These are phyloP conservation scores for Siphlonurus alternatus DNA, from an alignment of 2,888 invertebrate species.

Conservation along the genomic window DNA sequence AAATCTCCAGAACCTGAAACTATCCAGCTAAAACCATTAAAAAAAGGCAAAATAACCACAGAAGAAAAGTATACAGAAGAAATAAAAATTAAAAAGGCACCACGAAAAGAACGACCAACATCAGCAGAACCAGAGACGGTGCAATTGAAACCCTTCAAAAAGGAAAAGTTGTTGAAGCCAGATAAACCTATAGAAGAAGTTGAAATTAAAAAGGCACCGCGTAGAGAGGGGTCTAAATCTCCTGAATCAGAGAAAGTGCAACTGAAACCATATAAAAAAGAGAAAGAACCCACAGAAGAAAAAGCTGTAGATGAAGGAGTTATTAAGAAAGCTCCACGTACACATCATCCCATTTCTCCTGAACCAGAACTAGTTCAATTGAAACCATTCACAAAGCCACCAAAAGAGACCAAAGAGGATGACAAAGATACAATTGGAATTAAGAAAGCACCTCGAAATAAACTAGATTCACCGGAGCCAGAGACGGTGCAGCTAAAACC, in stretches of 20 bases:
- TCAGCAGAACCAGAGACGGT: conserved; percentile 10
- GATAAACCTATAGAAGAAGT: conserved; percentile 1
- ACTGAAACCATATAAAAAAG: conserved; percentile 16
- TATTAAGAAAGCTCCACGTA: not conserved
- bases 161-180: conserved; percentile 3
- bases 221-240: conserved; percentile 5
- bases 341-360: not conserved
- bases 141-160: conserved; percentile 6
- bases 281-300: conserved; percentile 15
- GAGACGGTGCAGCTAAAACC: conserved; percentile 10
- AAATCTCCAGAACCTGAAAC: conserved; percentile 12
- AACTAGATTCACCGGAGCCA: conserved; percentile 15
- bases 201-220: not conserved
- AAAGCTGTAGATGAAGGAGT: conserved; percentile 14
- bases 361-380: conserved; percentile 24
- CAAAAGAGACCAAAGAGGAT: conserved; percentile 17
- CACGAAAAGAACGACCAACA: conserved; percentile 14
- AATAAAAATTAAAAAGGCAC: conserved; percentile 15
- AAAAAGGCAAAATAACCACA: conserved; percentile 14
- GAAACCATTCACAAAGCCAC: conserved; percentile 26
- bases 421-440: conserved; percentile 4
- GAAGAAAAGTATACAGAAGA: too few relatives aligned
- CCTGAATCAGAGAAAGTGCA: conserved; percentile 13
- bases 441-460: conserved; percentile 16
- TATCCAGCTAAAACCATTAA: conserved; percentile 15